Percentiles rank a stretch among this genome's conserved stretches.
Evolutionary conservation across 2,888 invertebrate species (phyloP).

Genomic region (Athripsodes cinereus): DNA sequence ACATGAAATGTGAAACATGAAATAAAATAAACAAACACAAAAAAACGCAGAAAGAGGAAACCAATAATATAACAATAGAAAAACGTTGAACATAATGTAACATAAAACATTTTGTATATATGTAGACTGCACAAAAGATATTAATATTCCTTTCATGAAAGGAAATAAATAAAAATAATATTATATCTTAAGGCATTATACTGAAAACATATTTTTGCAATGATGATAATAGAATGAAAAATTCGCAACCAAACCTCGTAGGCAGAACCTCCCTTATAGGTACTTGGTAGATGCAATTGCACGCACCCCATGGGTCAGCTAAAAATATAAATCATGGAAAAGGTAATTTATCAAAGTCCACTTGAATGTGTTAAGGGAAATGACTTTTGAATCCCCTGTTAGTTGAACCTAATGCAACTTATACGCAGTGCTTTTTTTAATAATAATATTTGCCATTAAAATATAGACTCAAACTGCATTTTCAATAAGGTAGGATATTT

Average conservation of each 20-base stretch:
- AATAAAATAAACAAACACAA: too few relatives aligned
- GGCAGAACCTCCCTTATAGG: neutral
- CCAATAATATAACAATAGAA: too few relatives aligned
- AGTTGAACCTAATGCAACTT: too few relatives aligned
- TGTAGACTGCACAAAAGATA: neutral
- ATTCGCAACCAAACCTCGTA: neutral
- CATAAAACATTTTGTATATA: too few relatives aligned
- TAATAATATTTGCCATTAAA: too few relatives aligned
- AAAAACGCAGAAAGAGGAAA: too few relatives aligned
- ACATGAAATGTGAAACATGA: too few relatives aligned
- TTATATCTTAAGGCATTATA: neutral
- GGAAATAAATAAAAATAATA: neutral
- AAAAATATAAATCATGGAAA: conserved; percentile 14
- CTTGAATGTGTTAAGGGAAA: conserved; percentile 13
- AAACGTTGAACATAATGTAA: too few relatives aligned
- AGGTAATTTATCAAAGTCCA: conserved; percentile 20
- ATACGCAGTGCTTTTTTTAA: too few relatives aligned
- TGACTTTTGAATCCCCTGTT: conserved; percentile 14
- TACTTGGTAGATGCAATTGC: neutral
- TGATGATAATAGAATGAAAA: conserved; percentile 7
- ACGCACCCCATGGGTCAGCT: conserved; percentile 7
- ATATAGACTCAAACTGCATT: too few relatives aligned
- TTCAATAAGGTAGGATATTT: too few relatives aligned
- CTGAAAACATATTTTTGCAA: neutral
- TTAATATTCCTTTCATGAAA: neutral